Percentiles rank a stretch among this genome's conserved stretches.
Conservation (phyloP, 2,113 vertebrate genomes). For the Struthidea cinerea region DNA sequence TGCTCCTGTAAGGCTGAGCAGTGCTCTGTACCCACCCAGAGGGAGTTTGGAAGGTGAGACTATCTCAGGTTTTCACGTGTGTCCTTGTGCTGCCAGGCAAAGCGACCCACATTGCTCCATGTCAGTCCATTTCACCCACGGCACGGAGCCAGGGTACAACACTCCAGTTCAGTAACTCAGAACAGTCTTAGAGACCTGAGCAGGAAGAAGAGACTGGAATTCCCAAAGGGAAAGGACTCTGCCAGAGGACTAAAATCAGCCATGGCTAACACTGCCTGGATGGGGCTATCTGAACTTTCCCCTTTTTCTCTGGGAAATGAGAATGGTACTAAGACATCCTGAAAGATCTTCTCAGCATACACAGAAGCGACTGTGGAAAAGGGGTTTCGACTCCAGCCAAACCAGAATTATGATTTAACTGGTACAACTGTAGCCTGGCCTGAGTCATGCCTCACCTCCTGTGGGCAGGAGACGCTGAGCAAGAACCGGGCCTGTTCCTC, state of each 20-base stretch:
- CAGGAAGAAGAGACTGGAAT: neutral
- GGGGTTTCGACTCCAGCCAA: neutral
- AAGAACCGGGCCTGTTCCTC: neutral
- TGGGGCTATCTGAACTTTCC: neutral
- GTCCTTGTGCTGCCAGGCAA: neutral
- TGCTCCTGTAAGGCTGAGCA: neutral
- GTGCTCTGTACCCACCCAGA: neutral
- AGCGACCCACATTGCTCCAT: fast-evolving
- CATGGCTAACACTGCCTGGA: neutral
- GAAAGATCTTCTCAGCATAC: neutral
- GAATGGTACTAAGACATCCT: neutral
- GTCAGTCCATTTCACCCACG: neutral
- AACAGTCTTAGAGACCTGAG: neutral
- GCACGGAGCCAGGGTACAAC: neutral
- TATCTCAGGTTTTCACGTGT: neutral
- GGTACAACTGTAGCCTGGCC: neutral
- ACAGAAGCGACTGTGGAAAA: neutral
- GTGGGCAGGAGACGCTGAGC: neutral
- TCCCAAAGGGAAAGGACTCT: neutral
- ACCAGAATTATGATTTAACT: neutral
- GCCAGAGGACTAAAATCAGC: neutral
- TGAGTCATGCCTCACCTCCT: neutral
- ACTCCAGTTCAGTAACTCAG: neutral
- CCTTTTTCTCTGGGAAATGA: neutral
- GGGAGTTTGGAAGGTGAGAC: too few relatives aligned